Evolutionary conservation across 2,797 vertebrate species (phyloP).

Genomic region (Notolabrus celidotus): DNA sequence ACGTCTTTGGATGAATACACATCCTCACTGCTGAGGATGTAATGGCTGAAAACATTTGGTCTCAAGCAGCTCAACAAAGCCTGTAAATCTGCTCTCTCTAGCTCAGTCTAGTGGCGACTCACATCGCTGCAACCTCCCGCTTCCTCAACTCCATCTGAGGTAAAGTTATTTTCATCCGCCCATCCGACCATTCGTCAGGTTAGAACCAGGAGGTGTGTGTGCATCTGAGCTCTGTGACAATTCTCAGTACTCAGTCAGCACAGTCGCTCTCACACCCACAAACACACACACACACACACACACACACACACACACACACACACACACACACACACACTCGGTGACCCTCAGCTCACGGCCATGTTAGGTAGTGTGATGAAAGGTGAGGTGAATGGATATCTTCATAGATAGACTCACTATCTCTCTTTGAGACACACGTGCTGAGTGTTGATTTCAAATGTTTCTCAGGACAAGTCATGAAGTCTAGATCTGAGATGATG

Average conservation of each 20-base stretch:
- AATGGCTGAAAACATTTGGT: slow-evolving; percentile 9
- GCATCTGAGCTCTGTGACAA: slow-evolving; percentile 38
- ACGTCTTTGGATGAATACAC: slow-evolving; percentile 25
- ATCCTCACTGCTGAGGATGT: slow-evolving; percentile 9
- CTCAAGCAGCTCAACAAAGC: not conserved
- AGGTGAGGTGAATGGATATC: slow-evolving; percentile 49
- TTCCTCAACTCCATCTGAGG: slow-evolving; percentile 45
- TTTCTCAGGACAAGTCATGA: not conserved
- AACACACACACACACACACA: no score
- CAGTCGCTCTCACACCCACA: slow-evolving; percentile 18
- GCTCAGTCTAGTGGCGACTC: slow-evolving; percentile 39
- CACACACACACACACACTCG: slow-evolving; percentile 21
- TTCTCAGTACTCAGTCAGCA: slow-evolving; percentile 49
- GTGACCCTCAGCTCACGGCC: slow-evolving; percentile 43
- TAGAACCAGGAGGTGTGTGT: slow-evolving; percentile 59
- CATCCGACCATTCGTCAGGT: slow-evolving; percentile 64
- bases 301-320: no score
- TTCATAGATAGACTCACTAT: slow-evolving; percentile 2
- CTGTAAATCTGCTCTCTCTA: slow-evolving; percentile 12
- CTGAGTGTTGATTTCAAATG: not conserved
- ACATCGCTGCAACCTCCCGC: slow-evolving; percentile 27
- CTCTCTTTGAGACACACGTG: slow-evolving; percentile 6
- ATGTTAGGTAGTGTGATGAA: slow-evolving; percentile 64
- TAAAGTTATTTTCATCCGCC: slow-evolving; percentile 71
- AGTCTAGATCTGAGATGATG: no score